Evolutionary conservation across 2,888 invertebrate species (phyloP), one percentile per base, ranked within the genome.

Genomic region (Brassicogethes aeneus): DNA sequence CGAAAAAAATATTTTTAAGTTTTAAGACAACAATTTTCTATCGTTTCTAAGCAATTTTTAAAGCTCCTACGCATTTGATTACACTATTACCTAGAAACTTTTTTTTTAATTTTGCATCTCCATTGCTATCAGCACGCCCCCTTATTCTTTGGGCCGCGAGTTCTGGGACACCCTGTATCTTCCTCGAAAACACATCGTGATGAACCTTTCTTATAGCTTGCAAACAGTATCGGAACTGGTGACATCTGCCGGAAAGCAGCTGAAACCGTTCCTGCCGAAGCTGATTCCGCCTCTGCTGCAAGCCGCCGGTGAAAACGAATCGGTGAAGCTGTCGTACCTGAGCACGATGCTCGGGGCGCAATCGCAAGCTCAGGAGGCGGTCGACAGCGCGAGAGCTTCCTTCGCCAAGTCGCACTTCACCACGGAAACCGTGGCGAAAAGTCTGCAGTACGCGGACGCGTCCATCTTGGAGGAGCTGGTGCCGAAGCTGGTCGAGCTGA

Each of bases 161-260:
- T n/a, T n/a, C n/a, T n/a, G n/a, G n/a, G n/a, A n/a, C n/a, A n/a
- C n/a, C n/a, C 23, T 23, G 23, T 7, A 23, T 7, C 5, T 23
- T 7, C 5, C 10, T 23, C 5, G 10, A 23, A 7, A 23, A 23
- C 5, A 23, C 5, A 5, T 23, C 23, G 5, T 10, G 5, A 7
- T 23, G 5, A 23, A 23, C 10, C 10, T 5, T 23, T 40, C 41
- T 54, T 53, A 12, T 59, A 88, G 90, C 59, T 71, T 95, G 54
- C 82, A 82, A 64, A 89, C 91, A 2, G 80, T 94, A 32, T 83
- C 92, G 0, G 86, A 90, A 62, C 75, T 94, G 57, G 88, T 92
- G 36, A 78, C 82, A 10, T 79, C 84, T 2, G 90, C 91, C 2
- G 87, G 91, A 0, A 73, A 73, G 2, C 75, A 85, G 39, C 72